These are phyloP conservation scores for Acrobasis repandana DNA, from an alignment of 2,888 invertebrate species.

Conservation along the genomic window DNA sequence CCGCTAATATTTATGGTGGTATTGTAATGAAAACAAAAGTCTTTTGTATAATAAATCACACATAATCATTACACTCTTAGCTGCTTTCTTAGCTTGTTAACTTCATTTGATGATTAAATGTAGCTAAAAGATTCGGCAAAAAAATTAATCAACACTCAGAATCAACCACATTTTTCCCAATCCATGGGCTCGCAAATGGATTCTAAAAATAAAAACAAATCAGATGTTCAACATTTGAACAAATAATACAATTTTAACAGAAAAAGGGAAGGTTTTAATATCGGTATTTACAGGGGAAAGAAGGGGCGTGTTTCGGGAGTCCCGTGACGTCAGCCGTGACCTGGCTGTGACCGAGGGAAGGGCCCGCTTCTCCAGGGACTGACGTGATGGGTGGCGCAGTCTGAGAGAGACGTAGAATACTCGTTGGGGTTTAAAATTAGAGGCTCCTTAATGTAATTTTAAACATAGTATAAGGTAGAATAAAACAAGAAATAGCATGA, in stretches of 20 bases:
- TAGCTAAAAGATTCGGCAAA: background rate
- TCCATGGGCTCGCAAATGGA: background rate
- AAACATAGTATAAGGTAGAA: too few species aligned
- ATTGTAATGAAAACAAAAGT: too few species aligned
- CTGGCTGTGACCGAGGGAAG: slow-evolving; percentile 26
- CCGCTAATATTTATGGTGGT: too few species aligned
- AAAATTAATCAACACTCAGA: too few species aligned
- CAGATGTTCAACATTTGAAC: background rate
- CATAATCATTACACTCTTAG: too few species aligned
- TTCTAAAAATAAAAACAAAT: background rate
- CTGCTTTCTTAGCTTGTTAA: too few species aligned
- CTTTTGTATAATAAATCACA: too few species aligned
- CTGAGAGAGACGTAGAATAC: too few species aligned
- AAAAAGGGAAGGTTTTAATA: background rate
- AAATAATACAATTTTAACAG: background rate
- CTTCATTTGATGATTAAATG: too few species aligned
- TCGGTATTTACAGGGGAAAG: background rate
- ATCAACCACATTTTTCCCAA: background rate
- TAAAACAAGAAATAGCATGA: too few species aligned
- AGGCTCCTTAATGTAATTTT: too few species aligned
- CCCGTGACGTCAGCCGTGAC: slow-evolving; percentile 37
- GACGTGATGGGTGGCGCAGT: background rate
- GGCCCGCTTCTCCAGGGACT: background rate
- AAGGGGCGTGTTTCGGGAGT: background rate
- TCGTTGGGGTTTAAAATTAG: too few species aligned